Evolutionary conservation across 2,113 vertebrate genomes (phyloP).

Genomic region (Mugil cephalus): DNA sequence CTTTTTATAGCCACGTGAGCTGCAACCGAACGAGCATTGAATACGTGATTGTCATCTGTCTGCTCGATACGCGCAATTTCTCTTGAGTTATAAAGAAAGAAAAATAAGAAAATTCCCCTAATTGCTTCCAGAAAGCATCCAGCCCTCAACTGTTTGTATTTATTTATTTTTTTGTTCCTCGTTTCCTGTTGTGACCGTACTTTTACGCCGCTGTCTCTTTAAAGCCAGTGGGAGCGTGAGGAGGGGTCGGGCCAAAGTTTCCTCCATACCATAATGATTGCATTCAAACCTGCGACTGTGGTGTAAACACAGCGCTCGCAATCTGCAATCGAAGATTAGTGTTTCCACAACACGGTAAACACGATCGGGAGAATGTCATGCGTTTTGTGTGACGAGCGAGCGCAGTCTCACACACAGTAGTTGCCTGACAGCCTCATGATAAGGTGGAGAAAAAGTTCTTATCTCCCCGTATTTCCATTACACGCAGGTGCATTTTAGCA

Average conservation of each 20-base stretch:
- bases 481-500: slow-evolving; percentile 41
- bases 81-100: slow-evolving; percentile 15
- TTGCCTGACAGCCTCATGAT: slow-evolving; percentile 49
- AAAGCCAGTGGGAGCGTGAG: slow-evolving; percentile 30
- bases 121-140: slow-evolving; percentile 19
- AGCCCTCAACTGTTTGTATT: slow-evolving; percentile 1
- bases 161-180: background rate
- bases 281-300: slow-evolving; percentile 36
- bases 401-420: slow-evolving; percentile 36
- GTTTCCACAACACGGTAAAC: slow-evolving; percentile 33
- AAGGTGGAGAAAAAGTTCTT: slow-evolving; percentile 56
- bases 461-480: slow-evolving; percentile 46
- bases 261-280: slow-evolving; percentile 24
- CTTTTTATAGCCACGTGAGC: slow-evolving; percentile 30
- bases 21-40: background rate
- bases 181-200: slow-evolving; percentile 21
- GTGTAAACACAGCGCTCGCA: slow-evolving; percentile 54
- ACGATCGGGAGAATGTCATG: slow-evolving; percentile 15
- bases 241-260: slow-evolving; percentile 9
- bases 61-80: slow-evolving; percentile 13
- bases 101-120: background rate
- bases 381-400: slow-evolving; percentile 45
- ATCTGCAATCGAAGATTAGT: slow-evolving; percentile 28
- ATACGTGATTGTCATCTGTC: slow-evolving; percentile 32
- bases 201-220: slow-evolving; percentile 23